Evolutionary conservation across 2,113 vertebrate genomes (phyloP).

Genomic region (Saguinus imperator): DNA sequence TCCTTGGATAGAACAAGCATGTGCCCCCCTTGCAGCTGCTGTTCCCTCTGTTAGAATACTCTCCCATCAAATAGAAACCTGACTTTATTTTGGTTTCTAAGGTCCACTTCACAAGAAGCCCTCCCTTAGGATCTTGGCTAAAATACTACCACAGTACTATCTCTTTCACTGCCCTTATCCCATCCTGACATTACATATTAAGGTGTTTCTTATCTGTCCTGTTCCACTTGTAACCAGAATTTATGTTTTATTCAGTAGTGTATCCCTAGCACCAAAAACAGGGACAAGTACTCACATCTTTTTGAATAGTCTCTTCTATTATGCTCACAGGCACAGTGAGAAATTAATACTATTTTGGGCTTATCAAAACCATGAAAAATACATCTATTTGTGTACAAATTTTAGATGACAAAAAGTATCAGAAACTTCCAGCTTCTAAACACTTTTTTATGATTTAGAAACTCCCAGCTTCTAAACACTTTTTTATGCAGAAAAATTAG

Average conservation of each 20-base stretch:
- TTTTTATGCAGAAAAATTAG: neutral
- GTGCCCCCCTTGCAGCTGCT: neutral
- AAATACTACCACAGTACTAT: too few relatives aligned
- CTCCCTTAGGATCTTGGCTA: neutral
- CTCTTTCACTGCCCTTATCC: neutral
- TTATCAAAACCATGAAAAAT: constrained; percentile 36
- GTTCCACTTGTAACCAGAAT: neutral
- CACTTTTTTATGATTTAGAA: neutral
- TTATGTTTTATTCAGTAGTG: neutral
- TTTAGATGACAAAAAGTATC: neutral
- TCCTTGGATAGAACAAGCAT: neutral
- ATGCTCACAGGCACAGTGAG: neutral
- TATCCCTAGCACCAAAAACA: neutral
- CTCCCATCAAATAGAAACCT: neutral
- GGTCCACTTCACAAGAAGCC: neutral
- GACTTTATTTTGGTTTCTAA: neutral
- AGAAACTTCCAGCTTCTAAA: neutral
- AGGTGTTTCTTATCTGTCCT: neutral
- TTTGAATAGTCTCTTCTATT: neutral
- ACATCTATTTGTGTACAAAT: neutral
- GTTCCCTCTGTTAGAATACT: neutral
- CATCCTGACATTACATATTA: neutral
- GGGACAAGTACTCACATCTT: neutral
- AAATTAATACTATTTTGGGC: neutral
- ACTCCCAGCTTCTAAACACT: neutral